phyloP scores from a whole-genome alignment of 2,888 invertebrate genomes.

The Scaptomyza polygonia region DNA sequence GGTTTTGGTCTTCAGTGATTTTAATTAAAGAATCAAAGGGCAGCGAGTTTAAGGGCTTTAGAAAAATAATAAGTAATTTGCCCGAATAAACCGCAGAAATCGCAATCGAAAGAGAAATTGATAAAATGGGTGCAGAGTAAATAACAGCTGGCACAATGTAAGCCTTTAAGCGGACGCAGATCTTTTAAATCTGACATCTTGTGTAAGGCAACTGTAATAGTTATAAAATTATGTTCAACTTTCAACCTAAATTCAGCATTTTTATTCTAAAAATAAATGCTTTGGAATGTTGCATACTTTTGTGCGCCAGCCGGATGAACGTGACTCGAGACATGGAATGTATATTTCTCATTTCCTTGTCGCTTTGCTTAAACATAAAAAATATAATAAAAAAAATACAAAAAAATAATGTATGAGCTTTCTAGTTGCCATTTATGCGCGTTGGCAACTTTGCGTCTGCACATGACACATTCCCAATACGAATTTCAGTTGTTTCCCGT shows the following conservation, averaged over 20 bases:
- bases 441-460: slow-evolving; percentile 23
- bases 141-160: no score
- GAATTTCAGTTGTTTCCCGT: not conserved
- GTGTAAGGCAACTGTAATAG: slow-evolving; percentile 1
- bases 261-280: slow-evolving; percentile 2
- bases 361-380: not conserved
- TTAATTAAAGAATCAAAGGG: slow-evolving; percentile 33
- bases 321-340: slow-evolving; percentile 5
- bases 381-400: not conserved
- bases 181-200: slow-evolving; percentile 9
- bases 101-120: no score
- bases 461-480: slow-evolving; percentile 19
- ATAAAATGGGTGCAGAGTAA: no score
- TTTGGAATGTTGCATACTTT: slow-evolving; percentile 31
- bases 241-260: slow-evolving; percentile 12
- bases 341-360: slow-evolving; percentile 1
- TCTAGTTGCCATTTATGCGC: not conserved
- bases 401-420: not conserved
- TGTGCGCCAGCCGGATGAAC: not conserved
- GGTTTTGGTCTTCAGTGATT: slow-evolving; percentile 12
- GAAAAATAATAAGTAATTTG: no score
- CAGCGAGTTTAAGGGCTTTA: no score
- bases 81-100: no score
- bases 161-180: no score
- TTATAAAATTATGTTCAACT: slow-evolving; percentile 17